phyloP scores from a whole-genome alignment of 2,888 invertebrate species.

The Serripes groenlandicus region DNA sequence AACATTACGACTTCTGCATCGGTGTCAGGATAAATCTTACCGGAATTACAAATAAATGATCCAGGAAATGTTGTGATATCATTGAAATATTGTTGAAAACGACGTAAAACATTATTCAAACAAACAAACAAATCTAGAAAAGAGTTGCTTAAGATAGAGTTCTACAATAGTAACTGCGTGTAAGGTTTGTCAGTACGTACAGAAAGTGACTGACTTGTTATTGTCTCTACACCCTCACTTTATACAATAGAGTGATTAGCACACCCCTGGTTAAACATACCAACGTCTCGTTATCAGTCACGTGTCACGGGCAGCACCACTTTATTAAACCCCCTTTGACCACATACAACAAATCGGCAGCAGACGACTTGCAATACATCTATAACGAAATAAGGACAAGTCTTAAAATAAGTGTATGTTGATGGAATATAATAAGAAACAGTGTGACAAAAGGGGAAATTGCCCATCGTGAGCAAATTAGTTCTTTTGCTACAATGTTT shows the following conservation, averaged over 20 bases:
- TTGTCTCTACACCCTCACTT: background rate
- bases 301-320: background rate
- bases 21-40: too few relatives aligned
- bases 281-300: background rate
- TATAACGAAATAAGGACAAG: background rate
- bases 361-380: background rate
- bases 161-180: background rate
- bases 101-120: background rate
- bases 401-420: too few relatives aligned
- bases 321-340: background rate
- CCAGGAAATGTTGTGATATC: too few relatives aligned
- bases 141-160: background rate
- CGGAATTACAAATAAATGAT: too few relatives aligned
- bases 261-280: background rate
- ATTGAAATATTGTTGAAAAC: background rate
- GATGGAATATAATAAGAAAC: too few relatives aligned
- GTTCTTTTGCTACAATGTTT: too few relatives aligned
- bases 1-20: too few relatives aligned
- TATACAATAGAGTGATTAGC: constrained; percentile 1
- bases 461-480: too few relatives aligned
- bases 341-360: too few relatives aligned
- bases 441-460: background rate
- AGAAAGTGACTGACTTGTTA: constrained; percentile 4
- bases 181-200: background rate
- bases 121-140: background rate